These are phyloP conservation scores for Pediacus dermestoides DNA, from an alignment of 2,888 invertebrate species.

Conservation along the genomic window DNA sequence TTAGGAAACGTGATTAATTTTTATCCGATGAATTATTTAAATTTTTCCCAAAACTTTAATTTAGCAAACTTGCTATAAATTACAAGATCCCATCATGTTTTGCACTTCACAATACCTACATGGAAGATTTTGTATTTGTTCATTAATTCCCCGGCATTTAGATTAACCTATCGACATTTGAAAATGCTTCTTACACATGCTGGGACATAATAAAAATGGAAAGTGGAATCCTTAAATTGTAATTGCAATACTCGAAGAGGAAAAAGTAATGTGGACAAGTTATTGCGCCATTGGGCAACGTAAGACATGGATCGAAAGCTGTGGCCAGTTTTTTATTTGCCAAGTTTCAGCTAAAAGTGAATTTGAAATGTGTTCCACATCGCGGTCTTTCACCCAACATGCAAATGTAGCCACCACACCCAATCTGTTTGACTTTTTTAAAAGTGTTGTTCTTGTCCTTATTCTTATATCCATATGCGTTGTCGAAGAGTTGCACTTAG, in stretches of 20 bases:
- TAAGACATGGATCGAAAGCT: constrained; percentile 6
- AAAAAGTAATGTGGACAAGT: constrained; percentile 17
- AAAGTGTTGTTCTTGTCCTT: no score
- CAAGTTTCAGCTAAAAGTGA: constrained; percentile 22
- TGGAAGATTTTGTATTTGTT: no score
- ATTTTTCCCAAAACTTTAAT: no score
- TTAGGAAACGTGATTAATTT: no score
- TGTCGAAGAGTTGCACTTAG: no score
- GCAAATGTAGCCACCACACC: constrained; percentile 7
- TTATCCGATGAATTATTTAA: no score
- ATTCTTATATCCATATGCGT: no score
- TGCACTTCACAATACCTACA: no score
- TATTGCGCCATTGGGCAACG: constrained; percentile 14
- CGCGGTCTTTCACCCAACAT: constrained; percentile 37
- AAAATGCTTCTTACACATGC: constrained; percentile 5
- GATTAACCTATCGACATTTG: constrained; percentile 19
- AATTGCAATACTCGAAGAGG: constrained; percentile 16
- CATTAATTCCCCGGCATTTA: constrained; percentile 21
- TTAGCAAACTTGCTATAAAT: no score
- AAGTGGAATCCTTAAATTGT: constrained; percentile 21
- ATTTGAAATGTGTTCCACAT: constrained; percentile 38
- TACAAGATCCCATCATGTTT: no score
- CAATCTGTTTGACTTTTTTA: constrained; percentile 1
- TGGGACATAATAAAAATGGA: constrained; percentile 23
- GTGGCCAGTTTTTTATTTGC: neutral